These are phyloP conservation scores for Euspilapteryx auroguttella DNA, from an alignment of 2,888 invertebrate genomes.

Conservation along the genomic window DNA sequence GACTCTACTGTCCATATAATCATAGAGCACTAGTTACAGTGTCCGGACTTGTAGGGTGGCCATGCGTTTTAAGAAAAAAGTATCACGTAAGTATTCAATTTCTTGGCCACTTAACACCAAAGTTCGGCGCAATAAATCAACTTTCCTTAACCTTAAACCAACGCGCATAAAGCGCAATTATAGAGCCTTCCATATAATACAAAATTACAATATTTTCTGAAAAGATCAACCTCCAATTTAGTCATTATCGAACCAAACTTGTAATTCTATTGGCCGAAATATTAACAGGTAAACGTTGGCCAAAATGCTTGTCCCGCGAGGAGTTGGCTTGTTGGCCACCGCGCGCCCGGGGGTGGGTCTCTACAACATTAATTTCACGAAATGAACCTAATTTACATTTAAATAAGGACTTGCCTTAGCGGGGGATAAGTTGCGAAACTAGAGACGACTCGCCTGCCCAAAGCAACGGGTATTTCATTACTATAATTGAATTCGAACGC, in stretches of 20 bases:
- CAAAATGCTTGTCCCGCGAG: slow-evolving; percentile 12
- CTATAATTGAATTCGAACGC: slow-evolving; percentile 54
- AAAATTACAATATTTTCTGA: not conserved
- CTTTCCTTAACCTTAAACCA: too few relatives aligned
- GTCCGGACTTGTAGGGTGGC: slow-evolving; percentile 28
- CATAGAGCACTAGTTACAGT: slow-evolving; percentile 52
- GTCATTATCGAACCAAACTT: not conserved
- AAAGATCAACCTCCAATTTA: not conserved
- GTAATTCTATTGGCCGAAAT: not conserved
- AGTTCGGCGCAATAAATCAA: too few relatives aligned
- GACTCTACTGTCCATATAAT: slow-evolving; percentile 62
- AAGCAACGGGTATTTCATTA: slow-evolving; percentile 54
- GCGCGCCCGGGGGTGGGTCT: slow-evolving; percentile 53
- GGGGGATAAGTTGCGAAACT: slow-evolving; percentile 61
- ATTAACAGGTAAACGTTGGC: not conserved
- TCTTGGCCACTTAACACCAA: too few relatives aligned
- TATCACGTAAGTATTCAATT: too few relatives aligned
- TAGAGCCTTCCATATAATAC: too few relatives aligned
- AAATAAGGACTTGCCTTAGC: slow-evolving; percentile 74
- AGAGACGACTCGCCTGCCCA: slow-evolving; percentile 47
- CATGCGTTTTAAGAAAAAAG: too few relatives aligned
- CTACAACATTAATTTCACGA: slow-evolving; percentile 82
- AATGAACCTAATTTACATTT: slow-evolving; percentile 91
- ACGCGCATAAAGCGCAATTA: too few relatives aligned
- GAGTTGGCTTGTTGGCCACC: slow-evolving; percentile 21